Conservation (phyloP, 2,113 vertebrate species). For the Myotis lucifugus region DNA sequence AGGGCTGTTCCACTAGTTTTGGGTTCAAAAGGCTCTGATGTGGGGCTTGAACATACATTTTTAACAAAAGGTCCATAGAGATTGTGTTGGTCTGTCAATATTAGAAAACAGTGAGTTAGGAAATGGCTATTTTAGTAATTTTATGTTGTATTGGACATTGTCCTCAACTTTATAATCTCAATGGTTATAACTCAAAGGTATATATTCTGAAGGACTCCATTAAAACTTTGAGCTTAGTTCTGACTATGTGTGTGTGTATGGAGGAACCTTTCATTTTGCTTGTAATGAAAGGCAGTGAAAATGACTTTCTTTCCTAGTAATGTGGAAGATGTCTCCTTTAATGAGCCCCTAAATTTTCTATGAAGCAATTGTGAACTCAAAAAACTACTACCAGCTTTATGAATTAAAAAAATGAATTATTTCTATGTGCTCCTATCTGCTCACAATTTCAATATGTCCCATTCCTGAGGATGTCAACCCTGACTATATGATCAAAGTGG, state of each 20-base stretch:
- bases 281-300: conserved; percentile 6
- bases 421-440: neutral
- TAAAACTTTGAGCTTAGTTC: neutral
- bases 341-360: neutral
- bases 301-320: neutral
- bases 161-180: neutral
- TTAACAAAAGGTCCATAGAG: neutral
- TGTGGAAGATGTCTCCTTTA: neutral
- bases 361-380: neutral
- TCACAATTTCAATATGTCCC: neutral
- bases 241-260: neutral
- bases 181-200: neutral
- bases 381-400: conserved; percentile 7
- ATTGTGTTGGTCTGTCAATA: neutral
- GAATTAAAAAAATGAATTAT: neutral
- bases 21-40: neutral
- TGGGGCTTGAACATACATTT: neutral
- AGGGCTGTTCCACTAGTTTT: neutral
- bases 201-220: neutral
- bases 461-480: neutral
- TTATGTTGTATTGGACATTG: neutral
- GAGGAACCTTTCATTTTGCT: neutral
- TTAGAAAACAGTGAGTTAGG: neutral
- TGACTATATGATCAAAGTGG: neutral
- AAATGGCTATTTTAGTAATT: neutral